These are phyloP conservation scores for Sylvilagus floridanus DNA, from an alignment of 2,797 vertebrate species.

Conservation along the genomic window DNA sequence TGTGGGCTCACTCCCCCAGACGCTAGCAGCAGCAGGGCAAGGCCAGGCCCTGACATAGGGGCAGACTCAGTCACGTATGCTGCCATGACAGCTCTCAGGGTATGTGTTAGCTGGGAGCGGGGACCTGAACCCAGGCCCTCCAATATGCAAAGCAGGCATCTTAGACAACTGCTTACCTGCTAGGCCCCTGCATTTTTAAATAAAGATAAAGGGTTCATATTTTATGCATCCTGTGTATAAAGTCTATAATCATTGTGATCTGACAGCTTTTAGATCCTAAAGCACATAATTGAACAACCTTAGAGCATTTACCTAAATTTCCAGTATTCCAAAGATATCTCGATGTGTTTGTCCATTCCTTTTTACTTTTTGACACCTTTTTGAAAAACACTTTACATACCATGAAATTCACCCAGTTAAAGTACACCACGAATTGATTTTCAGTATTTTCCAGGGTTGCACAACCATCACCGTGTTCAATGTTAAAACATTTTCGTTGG, in stretches of 20 bases:
- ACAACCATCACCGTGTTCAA: neutral
- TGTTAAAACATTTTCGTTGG: neutral
- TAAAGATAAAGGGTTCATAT: neutral
- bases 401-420: neutral
- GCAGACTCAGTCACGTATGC: no score
- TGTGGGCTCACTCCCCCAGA: no score
- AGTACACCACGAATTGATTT: neutral
- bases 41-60: no score
- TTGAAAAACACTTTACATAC: constrained; percentile 3
- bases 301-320: neutral
- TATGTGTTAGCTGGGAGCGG: no score
- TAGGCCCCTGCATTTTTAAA: neutral
- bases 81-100: no score
- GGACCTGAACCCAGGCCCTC: no score
- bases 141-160: no score
- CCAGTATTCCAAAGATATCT: neutral
- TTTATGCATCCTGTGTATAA: neutral
- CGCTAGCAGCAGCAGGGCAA: no score
- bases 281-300: neutral
- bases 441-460: neutral
- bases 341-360: neutral
- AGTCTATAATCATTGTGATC: neutral
- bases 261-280: constrained; percentile 9
- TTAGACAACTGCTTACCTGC: no score
- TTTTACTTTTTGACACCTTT: constrained; percentile 20